A percentile compares a stretch with the other conserved stretches of the same genome.
Evolutionary conservation across 2,797 vertebrate species (phyloP).

Genomic region (Astyanax mexicanus): DNA sequence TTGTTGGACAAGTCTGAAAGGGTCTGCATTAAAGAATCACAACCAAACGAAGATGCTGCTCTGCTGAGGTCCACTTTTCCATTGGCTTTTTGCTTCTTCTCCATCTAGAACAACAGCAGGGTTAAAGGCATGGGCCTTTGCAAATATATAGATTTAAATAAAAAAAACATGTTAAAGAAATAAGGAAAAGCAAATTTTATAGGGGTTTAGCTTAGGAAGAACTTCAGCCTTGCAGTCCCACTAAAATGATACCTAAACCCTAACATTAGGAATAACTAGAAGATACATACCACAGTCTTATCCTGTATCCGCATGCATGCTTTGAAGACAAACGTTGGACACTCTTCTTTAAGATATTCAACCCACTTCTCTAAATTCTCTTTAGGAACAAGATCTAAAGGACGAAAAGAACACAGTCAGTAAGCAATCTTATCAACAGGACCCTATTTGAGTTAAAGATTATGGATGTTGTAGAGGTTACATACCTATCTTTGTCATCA

Average conservation of each 20-base stretch:
- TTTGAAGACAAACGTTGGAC: slow-evolving; percentile 91
- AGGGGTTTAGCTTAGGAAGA: no score
- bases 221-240: no score
- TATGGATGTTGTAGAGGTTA: not conserved
- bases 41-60: slow-evolving; percentile 78
- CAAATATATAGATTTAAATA: no score
- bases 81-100: slow-evolving; percentile 71
- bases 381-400: slow-evolving; percentile 90
- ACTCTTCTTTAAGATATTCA: slow-evolving; percentile 82
- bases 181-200: no score
- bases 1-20: slow-evolving; percentile 72
- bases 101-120: slow-evolving; percentile 66
- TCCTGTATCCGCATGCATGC: slow-evolving; percentile 80
- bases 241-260: not conserved
- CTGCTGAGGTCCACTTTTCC: slow-evolving; percentile 70
- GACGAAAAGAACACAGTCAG: slow-evolving; percentile 17
- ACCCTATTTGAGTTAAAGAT: not conserved
- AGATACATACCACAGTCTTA: slow-evolving; percentile 76
- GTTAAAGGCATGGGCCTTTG: no score
- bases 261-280: not conserved
- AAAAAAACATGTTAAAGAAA: no score
- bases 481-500: slow-evolving; percentile 94
- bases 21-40: slow-evolving; percentile 77
- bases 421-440: not conserved
- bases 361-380: slow-evolving; percentile 90